Evolutionary conservation across 2,113 vertebrate species (phyloP).

Genomic region (Trematomus loennbergii): DNA sequence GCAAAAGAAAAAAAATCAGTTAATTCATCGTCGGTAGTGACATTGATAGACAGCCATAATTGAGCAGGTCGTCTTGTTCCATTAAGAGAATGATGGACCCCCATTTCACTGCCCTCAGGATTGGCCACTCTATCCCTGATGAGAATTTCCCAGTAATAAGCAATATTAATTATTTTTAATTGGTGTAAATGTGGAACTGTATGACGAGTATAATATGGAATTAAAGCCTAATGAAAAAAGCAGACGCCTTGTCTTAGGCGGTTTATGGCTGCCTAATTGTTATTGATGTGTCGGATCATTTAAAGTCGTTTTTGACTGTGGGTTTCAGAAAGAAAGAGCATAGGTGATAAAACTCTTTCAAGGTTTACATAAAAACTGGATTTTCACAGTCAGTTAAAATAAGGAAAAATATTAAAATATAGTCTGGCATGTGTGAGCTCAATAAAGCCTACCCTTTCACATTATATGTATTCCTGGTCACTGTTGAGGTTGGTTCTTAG

Average conservation of each 20-base stretch:
- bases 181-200: constrained; percentile 83
- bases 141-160: constrained; percentile 84
- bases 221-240: constrained; percentile 77
- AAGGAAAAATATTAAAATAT: constrained; percentile 1
- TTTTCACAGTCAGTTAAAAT: constrained; percentile 4
- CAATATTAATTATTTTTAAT: constrained; percentile 85
- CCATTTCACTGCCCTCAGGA: constrained; percentile 68
- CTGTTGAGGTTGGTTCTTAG: constrained; percentile 16
- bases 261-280: constrained; percentile 82
- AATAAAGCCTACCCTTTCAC: background rate
- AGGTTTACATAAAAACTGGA: background rate
- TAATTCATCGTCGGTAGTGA: constrained; percentile 76
- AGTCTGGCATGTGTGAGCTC: constrained; percentile 9
- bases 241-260: constrained; percentile 63
- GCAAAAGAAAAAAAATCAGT: constrained; percentile 55
- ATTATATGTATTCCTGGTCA: constrained; percentile 16
- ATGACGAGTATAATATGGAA: constrained; percentile 74
- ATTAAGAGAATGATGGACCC: constrained; percentile 77
- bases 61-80: constrained; percentile 78
- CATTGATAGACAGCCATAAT: constrained; percentile 84
- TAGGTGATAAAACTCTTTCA: constrained; percentile 11
- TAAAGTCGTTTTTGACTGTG: constrained; percentile 36
- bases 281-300: constrained; percentile 79
- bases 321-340: constrained; percentile 25
- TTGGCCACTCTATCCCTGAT: constrained; percentile 73